A percentile compares a stretch with the other conserved stretches of the same genome.
phyloP scores from a whole-genome alignment of 2,888 invertebrate genomes.

The Pharmacophagus antenor region DNA sequence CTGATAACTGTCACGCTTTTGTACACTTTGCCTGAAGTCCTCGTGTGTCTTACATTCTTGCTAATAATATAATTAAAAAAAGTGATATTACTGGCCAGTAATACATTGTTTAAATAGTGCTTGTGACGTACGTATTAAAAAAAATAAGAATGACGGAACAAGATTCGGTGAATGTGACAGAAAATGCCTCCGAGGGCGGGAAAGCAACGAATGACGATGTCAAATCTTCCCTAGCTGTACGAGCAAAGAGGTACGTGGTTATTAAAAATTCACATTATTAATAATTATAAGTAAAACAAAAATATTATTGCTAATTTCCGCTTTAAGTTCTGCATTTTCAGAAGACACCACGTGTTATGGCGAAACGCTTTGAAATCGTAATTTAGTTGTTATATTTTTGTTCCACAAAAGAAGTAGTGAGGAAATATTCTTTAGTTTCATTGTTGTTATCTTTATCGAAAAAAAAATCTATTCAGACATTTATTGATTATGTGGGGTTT shows the following conservation, averaged over 20 bases:
- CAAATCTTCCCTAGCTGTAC: constrained; percentile 28
- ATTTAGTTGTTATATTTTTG: no score
- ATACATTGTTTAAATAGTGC: constrained; percentile 19
- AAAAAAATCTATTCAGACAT: no score
- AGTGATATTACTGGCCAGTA: constrained; percentile 23
- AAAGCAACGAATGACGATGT: constrained; percentile 32
- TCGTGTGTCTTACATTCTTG: constrained; percentile 45
- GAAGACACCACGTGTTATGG: no score
- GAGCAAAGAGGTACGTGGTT: constrained; percentile 15
- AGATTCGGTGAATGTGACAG: constrained; percentile 58
- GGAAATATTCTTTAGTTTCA: no score
- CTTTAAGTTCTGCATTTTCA: not conserved
- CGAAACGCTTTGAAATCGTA: no score
- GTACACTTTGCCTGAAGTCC: constrained; percentile 58
- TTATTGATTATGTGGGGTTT: no score
- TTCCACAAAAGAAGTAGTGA: no score
- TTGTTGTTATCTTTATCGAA: no score
- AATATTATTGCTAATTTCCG: not conserved
- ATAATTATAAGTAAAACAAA: not conserved
- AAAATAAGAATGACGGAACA: constrained; percentile 54
- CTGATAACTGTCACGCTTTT: constrained; percentile 53
- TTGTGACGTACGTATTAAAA: constrained; percentile 16
- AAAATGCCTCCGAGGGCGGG: constrained; percentile 34
- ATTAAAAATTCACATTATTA: not conserved
- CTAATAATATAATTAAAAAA: constrained; percentile 24